These are phyloP conservation scores for Frieseomelitta varia DNA, from an alignment of 1,140 invertebrate species.

Conservation along the genomic window DNA sequence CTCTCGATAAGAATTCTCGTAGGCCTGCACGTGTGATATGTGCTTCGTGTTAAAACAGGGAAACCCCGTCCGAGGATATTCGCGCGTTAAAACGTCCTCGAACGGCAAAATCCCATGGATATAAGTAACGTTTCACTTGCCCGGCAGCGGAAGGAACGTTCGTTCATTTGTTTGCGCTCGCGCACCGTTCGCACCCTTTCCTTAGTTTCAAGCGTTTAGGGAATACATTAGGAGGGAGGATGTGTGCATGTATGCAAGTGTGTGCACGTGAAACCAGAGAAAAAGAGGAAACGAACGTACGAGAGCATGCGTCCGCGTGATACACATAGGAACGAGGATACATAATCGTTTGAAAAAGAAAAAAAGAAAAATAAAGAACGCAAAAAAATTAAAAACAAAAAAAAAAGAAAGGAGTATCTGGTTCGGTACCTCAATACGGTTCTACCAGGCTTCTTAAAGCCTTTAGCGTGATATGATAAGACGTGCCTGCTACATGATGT, in stretches of 20 bases:
- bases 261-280: not conserved
- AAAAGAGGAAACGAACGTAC: constrained; percentile 23
- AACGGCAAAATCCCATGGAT: not conserved
- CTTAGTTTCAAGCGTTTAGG: constrained; percentile 47
- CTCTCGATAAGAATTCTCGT: constrained; percentile 45
- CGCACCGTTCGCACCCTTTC: constrained; percentile 55
- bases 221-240: constrained; percentile 39
- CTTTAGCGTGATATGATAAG: constrained; percentile 82
- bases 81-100: constrained; percentile 34
- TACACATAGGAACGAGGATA: constrained; percentile 26
- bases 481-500: constrained; percentile 80
- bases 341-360: constrained; percentile 42
- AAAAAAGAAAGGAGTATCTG: constrained; percentile 57
- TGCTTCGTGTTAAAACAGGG: constrained; percentile 43
- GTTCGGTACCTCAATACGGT: constrained; percentile 70
- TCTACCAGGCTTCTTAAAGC: constrained; percentile 73
- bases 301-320: constrained; percentile 21
- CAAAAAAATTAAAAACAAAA: constrained; percentile 45
- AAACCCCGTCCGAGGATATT: constrained; percentile 12
- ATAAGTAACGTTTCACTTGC: constrained; percentile 2
- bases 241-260: not conserved
- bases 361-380: not conserved
- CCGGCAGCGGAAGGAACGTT: not conserved
- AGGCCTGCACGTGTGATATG: constrained; percentile 54
- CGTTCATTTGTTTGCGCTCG: constrained; percentile 49